Base-by-base conservation (phyloP, 2,113 vertebrate species). In the Pitta sordida region DNA sequence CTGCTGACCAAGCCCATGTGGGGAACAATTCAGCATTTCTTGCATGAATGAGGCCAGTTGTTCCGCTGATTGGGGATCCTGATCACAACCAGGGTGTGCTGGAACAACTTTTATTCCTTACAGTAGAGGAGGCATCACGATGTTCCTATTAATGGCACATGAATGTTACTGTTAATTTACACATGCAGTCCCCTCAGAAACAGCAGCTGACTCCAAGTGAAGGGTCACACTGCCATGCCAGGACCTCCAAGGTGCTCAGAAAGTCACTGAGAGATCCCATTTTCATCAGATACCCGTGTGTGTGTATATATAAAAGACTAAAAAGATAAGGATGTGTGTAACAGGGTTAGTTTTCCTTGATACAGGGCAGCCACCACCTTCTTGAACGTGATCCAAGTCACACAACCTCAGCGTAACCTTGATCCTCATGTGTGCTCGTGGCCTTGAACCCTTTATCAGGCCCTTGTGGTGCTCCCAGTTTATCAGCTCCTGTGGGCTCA, bases 1-100 rank as follows among this genome's bases (percentile, higher is more conserved):
- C 68, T 74, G 96, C 92, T 96, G 93, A 96, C 75, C 85, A 8
- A 90, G 95, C 92, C 73, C 46, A 55, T 71, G 85, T 74, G 79
- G 67, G 76, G 83, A 94, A 91, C 83, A 94, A 39, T 94, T 76
- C 73, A 91, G 75, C 13, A 1, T 73, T 94, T 90, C 75, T 69
- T 36, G 59, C 26, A 36, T 93, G 85, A 95, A 55, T 74, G 79
- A 69, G 68, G 64, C 70, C 32, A 62, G 90, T 96, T 95, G 71
- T 93, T 94, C 58, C 24, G 46, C 63, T 87, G 51, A 34, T 2
- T 63, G 19, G 48, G 39, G 49, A 55, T 46, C 39, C 70, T 88
- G 58, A 60, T 85, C 90, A 77, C 79, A 68, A 53, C 24, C 71
- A 30, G 5, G 21, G 46, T 62, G 85, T 83, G 83, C 86, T 65